Conservation (phyloP, 2,113 vertebrate genomes). For the Spheniscus mendiculus region DNA sequence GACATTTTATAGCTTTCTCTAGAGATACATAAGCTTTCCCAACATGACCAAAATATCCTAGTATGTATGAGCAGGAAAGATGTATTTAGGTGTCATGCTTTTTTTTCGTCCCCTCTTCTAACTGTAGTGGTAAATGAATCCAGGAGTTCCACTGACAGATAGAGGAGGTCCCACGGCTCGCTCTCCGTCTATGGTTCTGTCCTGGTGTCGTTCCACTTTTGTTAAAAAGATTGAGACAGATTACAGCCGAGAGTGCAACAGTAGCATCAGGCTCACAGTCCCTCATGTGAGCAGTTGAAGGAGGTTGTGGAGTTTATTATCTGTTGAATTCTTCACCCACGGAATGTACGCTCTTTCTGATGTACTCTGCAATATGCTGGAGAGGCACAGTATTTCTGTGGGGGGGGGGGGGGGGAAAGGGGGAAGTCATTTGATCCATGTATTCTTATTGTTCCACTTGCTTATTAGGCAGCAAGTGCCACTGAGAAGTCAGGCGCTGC, state of each 20-base stretch:
- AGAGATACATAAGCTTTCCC: background rate
- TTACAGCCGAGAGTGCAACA: background rate
- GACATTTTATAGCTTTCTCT: background rate
- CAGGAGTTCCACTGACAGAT: background rate
- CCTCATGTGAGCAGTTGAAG: background rate
- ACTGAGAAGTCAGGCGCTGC: background rate
- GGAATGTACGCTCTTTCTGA: background rate
- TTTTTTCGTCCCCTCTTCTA: background rate
- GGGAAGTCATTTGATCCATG: background rate
- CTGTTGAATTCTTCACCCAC: background rate
- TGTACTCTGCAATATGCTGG: background rate
- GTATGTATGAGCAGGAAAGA: background rate
- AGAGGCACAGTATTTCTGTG: no score
- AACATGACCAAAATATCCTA: background rate
- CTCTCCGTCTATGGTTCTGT: background rate
- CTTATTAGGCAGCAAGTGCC: slow-evolving; percentile 20
- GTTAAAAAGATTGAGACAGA: background rate
- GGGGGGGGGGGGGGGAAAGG: no score
- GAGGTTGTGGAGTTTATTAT: background rate
- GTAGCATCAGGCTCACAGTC: background rate
- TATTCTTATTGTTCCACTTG: background rate
- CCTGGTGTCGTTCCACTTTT: background rate
- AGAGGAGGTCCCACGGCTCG: background rate
- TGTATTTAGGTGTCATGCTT: background rate
- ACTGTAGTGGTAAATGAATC: background rate